These are phyloP conservation scores for Drosophila atripex DNA, from an alignment of 2,888 invertebrate genomes.

Conservation along the genomic window DNA sequence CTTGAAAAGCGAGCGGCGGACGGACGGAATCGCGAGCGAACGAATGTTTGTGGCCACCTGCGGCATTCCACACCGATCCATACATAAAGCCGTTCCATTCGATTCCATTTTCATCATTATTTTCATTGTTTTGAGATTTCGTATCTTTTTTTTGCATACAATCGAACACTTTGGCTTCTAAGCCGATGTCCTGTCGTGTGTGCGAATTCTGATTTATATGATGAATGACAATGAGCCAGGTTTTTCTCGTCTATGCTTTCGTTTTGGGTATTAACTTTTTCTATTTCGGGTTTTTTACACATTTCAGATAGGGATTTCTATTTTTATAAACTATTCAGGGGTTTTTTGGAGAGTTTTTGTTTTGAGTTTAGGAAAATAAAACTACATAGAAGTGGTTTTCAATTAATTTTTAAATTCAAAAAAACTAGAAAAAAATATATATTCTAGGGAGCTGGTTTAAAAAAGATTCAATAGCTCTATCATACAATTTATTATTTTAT, in stretches of 20 bases:
- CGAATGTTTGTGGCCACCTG: constrained; percentile 70
- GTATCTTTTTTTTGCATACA: constrained; percentile 69
- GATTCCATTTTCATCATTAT: constrained; percentile 30
- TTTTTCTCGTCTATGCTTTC: constrained; percentile 51
- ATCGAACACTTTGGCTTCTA: constrained; percentile 48
- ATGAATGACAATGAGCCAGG: constrained; percentile 54
- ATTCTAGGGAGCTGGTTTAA: neutral
- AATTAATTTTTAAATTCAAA: neutral
- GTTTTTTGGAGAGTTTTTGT: no score
- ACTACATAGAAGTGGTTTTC: neutral
- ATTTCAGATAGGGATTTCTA: neutral
- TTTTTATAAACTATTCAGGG: neutral
- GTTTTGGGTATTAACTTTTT: constrained; percentile 42
- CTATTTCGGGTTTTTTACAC: constrained; percentile 22
- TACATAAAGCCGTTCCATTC: constrained; percentile 19
- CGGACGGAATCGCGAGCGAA: constrained; percentile 8
- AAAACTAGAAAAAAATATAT: neutral
- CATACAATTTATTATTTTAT: neutral
- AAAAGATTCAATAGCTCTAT: neutral
- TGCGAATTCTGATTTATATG: constrained; percentile 70
- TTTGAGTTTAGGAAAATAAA: neutral
- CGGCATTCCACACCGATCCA: constrained; percentile 50
- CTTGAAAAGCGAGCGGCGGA: constrained; percentile 60
- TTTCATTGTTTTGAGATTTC: constrained; percentile 22
- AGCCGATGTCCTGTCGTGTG: constrained; percentile 36